Evolutionary conservation across 2,113 vertebrate genomes (phyloP), one percentile per base, ranked within the genome.

Genomic region (Sterna hirundo): DNA sequence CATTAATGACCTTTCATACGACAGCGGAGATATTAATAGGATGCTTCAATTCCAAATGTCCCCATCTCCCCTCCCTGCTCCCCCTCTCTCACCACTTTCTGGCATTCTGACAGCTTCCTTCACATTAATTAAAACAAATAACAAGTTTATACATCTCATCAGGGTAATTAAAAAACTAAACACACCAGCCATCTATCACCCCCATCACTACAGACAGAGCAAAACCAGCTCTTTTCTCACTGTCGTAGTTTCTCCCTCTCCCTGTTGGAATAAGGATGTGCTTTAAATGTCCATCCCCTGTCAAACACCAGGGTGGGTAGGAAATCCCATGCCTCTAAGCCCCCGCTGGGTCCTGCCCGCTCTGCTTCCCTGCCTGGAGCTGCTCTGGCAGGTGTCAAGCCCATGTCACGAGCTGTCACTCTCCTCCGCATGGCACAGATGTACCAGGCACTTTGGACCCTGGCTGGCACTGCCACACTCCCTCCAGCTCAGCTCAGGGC

Each of bases 111-210:
- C 74, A 89, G 42, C 93, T 96, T 96, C 61, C 62, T 89, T 93
- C 58, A 65, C 77, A 76, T 94, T 94, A 93, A 96, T 93, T 95
- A 95, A 93, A 96, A 92, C 92, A 95, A 96, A 94, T 89, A 97
- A 81, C 62, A 88, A 92, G 51, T 83, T 93, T 81, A 55, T 64
- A 47, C 57, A 92, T 75, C 54, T 95, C 92, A 85, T 80, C 74
- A 77, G 86, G 42, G 51, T 85, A 94, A 88, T 93, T 96, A 36
- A 70, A 30, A 91, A 87, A 11, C 69, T 30, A 76, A 96, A 78
- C 38, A 60, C 74, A 64, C 29, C 65, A 88, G 55, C 55, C 57
- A 54, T 80, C 60, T 16, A 17, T 70, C 34, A 44, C 58, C 78
- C 74, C 55, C 22, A 70, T 46, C 71, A 36, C 70, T 64, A 49